A percentile compares a stretch with the other conserved stretches of the same genome.
phyloP scores from a whole-genome alignment of 2,113 vertebrate genomes.

The Gorsachius goisagi region DNA sequence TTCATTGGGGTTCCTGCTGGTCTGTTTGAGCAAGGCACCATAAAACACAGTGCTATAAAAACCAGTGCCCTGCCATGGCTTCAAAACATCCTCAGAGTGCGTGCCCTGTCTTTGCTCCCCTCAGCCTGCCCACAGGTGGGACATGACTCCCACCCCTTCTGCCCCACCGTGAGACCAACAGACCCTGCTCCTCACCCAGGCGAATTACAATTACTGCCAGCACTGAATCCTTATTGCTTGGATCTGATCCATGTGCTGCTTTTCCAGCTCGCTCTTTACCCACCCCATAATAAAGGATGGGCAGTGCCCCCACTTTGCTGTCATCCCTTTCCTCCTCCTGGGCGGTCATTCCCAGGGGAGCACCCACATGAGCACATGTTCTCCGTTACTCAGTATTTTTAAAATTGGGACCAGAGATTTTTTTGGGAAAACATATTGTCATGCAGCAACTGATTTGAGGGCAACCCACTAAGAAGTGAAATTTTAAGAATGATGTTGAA shows the following conservation, averaged over 20 bases:
- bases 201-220: too few relatives aligned
- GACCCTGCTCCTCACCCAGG: background rate
- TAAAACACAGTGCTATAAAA: background rate
- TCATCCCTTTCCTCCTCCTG: background rate
- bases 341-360: background rate
- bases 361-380: rapidly evolving
- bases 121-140: background rate
- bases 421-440: background rate
- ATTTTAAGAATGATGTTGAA: background rate
- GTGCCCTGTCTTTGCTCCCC: background rate
- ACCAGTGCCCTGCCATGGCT: background rate
- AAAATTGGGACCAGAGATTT: background rate
- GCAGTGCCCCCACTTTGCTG: background rate
- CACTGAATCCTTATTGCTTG: background rate
- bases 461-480: background rate
- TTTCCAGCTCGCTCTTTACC: background rate
- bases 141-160: background rate
- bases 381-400: background rate
- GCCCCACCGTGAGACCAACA: background rate
- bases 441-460: background rate
- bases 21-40: background rate
- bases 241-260: background rate
- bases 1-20: background rate
- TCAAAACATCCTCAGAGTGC: background rate
- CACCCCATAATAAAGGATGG: background rate